Conservation (phyloP, 2,113 vertebrate genomes). For the Micromys minutus region DNA sequence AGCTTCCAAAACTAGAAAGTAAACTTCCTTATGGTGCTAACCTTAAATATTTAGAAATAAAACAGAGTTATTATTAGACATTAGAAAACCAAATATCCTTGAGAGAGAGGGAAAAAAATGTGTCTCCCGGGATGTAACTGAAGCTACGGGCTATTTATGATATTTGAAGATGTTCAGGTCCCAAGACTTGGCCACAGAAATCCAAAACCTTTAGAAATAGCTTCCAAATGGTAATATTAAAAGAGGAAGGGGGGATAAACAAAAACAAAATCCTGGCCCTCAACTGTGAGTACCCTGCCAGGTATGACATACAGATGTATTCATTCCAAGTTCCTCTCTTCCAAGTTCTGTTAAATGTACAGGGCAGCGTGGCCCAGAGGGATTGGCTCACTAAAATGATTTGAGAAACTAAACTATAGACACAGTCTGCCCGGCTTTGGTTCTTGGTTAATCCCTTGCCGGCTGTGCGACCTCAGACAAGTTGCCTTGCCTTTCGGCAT, state of each 20-base stretch:
- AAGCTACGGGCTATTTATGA: neutral
- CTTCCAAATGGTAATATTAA: conserved; percentile 37
- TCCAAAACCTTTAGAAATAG: conserved; percentile 16
- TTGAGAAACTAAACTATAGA: neutral
- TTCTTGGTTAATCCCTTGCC: neutral
- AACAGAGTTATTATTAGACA: neutral
- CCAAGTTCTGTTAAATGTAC: neutral
- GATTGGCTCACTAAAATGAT: neutral
- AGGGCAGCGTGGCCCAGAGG: neutral
- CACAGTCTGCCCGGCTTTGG: neutral
- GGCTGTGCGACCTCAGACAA: neutral
- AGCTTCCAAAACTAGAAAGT: neutral
- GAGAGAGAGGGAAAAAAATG: neutral
- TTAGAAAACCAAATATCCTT: conserved; percentile 19
- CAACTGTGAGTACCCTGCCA: neutral
- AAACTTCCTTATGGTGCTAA: neutral
- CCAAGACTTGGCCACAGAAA: neutral
- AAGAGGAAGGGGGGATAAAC: neutral
- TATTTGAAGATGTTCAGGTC: neutral
- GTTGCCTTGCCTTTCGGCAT: neutral
- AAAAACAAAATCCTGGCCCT: conserved; percentile 3
- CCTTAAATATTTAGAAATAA: conserved; percentile 45
- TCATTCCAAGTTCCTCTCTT: neutral
- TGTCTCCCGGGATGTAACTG: neutral
- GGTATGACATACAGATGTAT: neutral